Evolutionary conservation across 2,113 vertebrate genomes (phyloP).

Genomic region (Zosterops hypoxanthus): DNA sequence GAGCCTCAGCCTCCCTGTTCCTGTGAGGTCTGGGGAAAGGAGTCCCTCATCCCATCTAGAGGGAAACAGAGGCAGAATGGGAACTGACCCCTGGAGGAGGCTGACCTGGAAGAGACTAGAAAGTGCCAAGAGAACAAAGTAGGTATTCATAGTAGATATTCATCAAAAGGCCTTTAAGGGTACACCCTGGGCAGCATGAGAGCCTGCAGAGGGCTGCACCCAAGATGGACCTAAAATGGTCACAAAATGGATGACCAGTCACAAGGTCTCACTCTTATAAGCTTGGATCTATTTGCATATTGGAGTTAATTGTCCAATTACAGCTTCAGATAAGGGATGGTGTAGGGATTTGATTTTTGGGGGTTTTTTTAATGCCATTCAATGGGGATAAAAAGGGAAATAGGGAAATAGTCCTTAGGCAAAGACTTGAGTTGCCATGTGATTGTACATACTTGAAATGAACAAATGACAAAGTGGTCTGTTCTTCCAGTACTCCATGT

Average conservation of each 20-base stretch:
- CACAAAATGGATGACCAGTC: not conserved
- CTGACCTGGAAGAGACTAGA: not conserved
- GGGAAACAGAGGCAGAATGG: fast-evolving
- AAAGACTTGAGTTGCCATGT: not conserved
- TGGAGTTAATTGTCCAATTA: not conserved
- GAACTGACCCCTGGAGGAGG: not conserved
- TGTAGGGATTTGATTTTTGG: not conserved
- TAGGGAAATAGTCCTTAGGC: not conserved
- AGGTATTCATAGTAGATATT: not conserved
- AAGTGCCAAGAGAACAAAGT: not conserved
- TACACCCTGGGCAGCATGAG: not conserved
- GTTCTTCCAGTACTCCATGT: not conserved
- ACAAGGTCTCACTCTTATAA: not conserved
- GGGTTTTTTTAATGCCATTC: not conserved
- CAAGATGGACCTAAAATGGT: not conserved
- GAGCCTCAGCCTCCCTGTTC: not conserved
- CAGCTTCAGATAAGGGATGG: not conserved
- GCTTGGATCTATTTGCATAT: not conserved
- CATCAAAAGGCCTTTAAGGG: not conserved
- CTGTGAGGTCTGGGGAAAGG: not conserved
- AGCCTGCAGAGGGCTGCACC: not conserved
- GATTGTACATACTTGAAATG: not conserved
- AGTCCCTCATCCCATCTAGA: not conserved
- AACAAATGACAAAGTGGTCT: not conserved
- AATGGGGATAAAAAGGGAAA: not conserved